Conservation (phyloP, 2,113 vertebrate species). For the Pseudolaguvia tuberculata region DNA sequence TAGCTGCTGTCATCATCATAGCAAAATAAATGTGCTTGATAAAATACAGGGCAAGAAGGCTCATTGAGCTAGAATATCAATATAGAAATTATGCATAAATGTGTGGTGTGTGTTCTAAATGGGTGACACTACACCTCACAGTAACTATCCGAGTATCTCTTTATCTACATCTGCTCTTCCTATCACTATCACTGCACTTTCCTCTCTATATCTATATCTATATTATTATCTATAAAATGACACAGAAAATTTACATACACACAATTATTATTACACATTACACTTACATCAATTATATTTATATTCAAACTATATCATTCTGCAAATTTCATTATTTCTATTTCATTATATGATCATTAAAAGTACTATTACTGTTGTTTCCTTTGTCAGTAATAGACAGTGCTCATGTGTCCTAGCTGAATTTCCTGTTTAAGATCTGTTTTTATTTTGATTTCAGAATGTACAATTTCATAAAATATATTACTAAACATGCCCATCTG, state of each 20-base stretch:
- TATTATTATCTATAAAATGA: not conserved
- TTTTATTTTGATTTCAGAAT: not conserved
- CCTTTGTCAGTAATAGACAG: not conserved
- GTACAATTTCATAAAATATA: not conserved
- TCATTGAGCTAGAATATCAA: not conserved
- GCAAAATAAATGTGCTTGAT: not conserved
- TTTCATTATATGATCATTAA: too few species aligned
- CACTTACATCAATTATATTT: not conserved
- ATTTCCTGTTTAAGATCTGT: not conserved
- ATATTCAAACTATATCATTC: not conserved
- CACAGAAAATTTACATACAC: not conserved
- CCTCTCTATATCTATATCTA: too few species aligned
- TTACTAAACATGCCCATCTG: constrained; percentile 61
- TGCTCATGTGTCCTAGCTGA: not conserved
- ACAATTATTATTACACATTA: not conserved
- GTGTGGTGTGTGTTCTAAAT: not conserved
- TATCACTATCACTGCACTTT: too few species aligned
- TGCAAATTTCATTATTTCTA: not conserved
- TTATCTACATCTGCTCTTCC: too few species aligned
- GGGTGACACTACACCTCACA: constrained; percentile 2
- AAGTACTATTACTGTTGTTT: too few species aligned
- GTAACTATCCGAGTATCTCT: not conserved
- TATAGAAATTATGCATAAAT: not conserved
- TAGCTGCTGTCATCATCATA: constrained; percentile 64
- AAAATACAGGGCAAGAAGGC: not conserved